Percentiles rank a stretch among this genome's conserved stretches.
Conservation (phyloP, 1,140 invertebrate species). For the Steinernema feltiae region DNA sequence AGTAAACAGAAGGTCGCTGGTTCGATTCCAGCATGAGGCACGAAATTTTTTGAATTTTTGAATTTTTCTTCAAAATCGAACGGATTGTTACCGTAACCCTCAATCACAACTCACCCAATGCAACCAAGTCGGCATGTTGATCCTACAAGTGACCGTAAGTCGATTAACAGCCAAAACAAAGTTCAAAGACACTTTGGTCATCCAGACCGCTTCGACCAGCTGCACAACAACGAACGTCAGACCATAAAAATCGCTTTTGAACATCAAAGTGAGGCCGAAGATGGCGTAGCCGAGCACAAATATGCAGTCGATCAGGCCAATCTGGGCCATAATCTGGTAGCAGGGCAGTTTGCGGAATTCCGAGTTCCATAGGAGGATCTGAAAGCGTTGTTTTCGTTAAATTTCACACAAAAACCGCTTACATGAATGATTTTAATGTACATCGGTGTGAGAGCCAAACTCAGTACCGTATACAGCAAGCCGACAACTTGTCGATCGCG, state of each 20-base stretch:
- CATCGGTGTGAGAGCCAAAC: background rate
- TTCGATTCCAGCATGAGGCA: slow-evolving; percentile 49
- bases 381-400: background rate
- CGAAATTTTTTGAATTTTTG: too few relatives aligned
- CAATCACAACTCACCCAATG: background rate
- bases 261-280: background rate
- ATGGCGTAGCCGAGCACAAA: background rate
- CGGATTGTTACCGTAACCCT: too few relatives aligned
- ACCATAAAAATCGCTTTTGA: background rate
- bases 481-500: background rate
- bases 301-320: background rate
- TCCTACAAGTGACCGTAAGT: background rate
- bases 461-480: background rate
- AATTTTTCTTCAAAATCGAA: too few relatives aligned
- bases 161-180: background rate
- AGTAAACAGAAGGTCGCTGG: slow-evolving; percentile 48
- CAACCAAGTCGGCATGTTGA: background rate
- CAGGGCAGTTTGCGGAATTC: background rate
- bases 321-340: slow-evolving; percentile 11
- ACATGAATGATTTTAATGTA: slow-evolving; percentile 10
- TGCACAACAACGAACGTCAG: background rate
- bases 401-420: background rate
- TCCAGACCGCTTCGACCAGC: background rate
- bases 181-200: background rate
- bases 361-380: background rate